phyloP scores from a whole-genome alignment of 2,797 vertebrate genomes.

The Cuniculus paca region DNA sequence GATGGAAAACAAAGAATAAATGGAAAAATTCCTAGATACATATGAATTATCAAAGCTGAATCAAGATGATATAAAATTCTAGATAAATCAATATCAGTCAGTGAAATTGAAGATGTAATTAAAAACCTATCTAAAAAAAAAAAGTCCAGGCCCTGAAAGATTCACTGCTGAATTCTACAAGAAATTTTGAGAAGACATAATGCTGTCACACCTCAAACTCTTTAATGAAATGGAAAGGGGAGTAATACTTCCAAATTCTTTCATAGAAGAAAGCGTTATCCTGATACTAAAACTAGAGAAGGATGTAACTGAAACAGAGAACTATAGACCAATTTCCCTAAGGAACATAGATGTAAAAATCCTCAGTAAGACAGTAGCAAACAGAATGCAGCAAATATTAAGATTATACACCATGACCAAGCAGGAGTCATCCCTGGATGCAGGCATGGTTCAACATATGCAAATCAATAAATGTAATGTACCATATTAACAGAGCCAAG shows the following conservation, averaged over 20 bases:
- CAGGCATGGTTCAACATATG: background rate
- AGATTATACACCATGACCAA: background rate
- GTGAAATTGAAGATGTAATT: background rate
- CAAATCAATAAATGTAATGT: background rate
- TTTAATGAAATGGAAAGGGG: background rate
- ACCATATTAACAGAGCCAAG: background rate
- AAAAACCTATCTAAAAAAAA: background rate
- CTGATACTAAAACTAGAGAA: background rate
- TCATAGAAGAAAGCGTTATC: background rate
- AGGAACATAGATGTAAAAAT: background rate
- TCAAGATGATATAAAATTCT: background rate
- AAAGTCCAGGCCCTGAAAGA: background rate
- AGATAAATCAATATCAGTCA: background rate
- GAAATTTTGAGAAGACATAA: background rate
- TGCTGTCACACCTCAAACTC: background rate
- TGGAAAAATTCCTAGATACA: background rate
- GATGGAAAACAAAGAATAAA: background rate
- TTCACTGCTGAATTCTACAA: background rate
- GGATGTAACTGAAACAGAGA: background rate
- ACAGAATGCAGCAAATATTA: background rate
- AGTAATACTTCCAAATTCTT: background rate
- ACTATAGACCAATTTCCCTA: background rate
- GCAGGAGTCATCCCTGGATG: background rate
- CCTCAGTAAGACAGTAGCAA: background rate
- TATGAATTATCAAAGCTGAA: background rate